phyloP scores from a whole-genome alignment of 2,797 vertebrate genomes.

The Craterocephalus amniculus region DNA sequence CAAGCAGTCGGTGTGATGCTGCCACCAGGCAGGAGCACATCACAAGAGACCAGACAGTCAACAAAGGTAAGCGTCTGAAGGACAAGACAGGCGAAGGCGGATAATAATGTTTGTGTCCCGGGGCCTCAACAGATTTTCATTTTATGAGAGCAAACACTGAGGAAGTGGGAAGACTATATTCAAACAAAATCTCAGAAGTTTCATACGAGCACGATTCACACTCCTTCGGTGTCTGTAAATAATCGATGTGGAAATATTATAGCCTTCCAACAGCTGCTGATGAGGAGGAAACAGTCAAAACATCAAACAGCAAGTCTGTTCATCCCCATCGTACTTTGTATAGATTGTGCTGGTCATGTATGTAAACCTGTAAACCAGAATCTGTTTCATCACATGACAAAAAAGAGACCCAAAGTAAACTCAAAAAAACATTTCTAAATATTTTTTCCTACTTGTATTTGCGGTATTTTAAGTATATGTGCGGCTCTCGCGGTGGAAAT shows the following conservation, averaged over 20 bases:
- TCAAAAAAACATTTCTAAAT: not conserved
- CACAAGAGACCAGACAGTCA: slow-evolving; percentile 76
- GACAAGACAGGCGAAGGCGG: slow-evolving; percentile 41
- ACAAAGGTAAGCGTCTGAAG: slow-evolving; percentile 59
- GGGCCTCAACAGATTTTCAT: slow-evolving; percentile 7
- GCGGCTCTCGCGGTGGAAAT: slow-evolving; percentile 44
- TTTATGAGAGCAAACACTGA: slow-evolving; percentile 38
- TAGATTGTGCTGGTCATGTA: not conserved
- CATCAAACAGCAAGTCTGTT: not conserved
- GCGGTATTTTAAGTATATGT: not conserved
- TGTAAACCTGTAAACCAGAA: not conserved
- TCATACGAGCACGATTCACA: slow-evolving; percentile 6
- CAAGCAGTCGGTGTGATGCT: slow-evolving; percentile 12
- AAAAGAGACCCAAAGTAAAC: not conserved
- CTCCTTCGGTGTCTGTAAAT: not conserved
- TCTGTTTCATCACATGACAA: not conserved
- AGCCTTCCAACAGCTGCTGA: not conserved
- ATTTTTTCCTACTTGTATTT: not conserved
- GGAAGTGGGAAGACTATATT: slow-evolving; percentile 30
- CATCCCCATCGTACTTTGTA: not conserved
- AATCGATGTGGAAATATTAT: not conserved
- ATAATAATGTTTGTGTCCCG: slow-evolving; percentile 56
- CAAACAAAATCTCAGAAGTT: slow-evolving; percentile 24
- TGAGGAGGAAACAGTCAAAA: not conserved
- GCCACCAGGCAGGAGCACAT: slow-evolving; percentile 47